These are phyloP conservation scores for Magallana gigas DNA, from an alignment of 1,140 invertebrate species.

Conservation along the genomic window DNA sequence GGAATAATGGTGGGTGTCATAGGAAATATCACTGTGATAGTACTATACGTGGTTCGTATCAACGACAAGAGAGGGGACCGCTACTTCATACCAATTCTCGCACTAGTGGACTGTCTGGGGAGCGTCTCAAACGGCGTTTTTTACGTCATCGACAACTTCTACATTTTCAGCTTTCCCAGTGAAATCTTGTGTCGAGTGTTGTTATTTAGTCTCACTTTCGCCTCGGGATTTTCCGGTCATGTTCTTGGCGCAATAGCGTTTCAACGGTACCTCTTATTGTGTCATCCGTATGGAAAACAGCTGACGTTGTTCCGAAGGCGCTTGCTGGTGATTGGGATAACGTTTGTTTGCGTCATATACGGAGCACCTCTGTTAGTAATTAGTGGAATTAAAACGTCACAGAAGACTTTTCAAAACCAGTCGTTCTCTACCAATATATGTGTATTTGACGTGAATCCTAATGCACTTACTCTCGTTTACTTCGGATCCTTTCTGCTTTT, in stretches of 20 bases:
- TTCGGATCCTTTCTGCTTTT: background rate
- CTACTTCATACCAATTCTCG: conserved; percentile 6
- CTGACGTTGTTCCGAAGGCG: background rate
- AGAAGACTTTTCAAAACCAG: background rate
- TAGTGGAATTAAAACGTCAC: background rate
- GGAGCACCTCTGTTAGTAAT: background rate
- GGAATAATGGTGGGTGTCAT: background rate
- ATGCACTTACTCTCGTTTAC: background rate
- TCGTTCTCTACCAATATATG: conserved; percentile 12
- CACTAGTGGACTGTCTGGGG: background rate
- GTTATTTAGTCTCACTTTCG: background rate
- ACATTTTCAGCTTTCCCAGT: background rate
- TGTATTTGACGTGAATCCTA: conserved; percentile 6
- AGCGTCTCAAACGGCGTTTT: conserved; percentile 11
- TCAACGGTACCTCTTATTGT: background rate
- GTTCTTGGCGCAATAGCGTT: conserved; percentile 1
- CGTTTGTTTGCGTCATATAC: conserved; percentile 5
- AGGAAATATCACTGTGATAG: background rate
- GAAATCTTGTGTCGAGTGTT: conserved; percentile 21
- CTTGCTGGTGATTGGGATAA: background rate
- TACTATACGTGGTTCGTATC: background rate
- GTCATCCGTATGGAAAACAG: background rate
- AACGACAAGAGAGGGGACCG: conserved; percentile 1
- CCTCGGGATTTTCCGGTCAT: conserved; percentile 14
- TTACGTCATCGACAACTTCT: conserved; percentile 4